Base-by-base conservation (phyloP, 2,797 vertebrate genomes). In the Myotis daubentonii region DNA sequence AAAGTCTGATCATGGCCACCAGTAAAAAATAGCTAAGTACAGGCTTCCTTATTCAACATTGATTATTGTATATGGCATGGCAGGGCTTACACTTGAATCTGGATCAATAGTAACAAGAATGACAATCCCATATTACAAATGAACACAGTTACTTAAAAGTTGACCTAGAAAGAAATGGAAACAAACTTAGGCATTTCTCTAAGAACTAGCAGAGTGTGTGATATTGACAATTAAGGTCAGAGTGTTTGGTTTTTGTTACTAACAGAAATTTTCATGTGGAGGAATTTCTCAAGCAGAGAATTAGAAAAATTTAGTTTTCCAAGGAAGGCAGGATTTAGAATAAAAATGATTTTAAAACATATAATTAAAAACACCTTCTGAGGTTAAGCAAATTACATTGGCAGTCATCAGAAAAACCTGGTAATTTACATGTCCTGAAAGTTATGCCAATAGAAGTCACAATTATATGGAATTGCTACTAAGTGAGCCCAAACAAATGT, bases 161-260 rank as follows among this genome's bases (percentile, higher is more conserved):
- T 93, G 76, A 96, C 70, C 53, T 74, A 82, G 87, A 93, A 97
- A 90, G 79, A 94, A 96, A 79, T 85, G 51, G 33, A 94, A 95
- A 95, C 51, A 96, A 97, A 96, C 9, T 22, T 0, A 82, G 22
- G 10, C 6, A 70, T 30, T 92, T 84, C 28, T 79, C 93, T 81
- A 91, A 82, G 81, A 97, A 55, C 2, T 19, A 16, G 65, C 33
- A 93, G 22, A 13, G 30, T 57, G 60, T 84, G 28, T 47, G 20
- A 65, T 55, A 36, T 66, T 41, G 47, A 60, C 11, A 72, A 86
- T 72, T 9, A 55, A 96, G 25, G 51, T 57, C 28, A 60, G 91
- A 74, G 36, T 66, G n/a, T 70, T 85, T 76, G 6, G 4, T 8
- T 93, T 97, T 95, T 94, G 72, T 65, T 62, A 83, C 85, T 47